Conservation (phyloP, 2,113 vertebrate genomes). For the Garra rufa region DNA sequence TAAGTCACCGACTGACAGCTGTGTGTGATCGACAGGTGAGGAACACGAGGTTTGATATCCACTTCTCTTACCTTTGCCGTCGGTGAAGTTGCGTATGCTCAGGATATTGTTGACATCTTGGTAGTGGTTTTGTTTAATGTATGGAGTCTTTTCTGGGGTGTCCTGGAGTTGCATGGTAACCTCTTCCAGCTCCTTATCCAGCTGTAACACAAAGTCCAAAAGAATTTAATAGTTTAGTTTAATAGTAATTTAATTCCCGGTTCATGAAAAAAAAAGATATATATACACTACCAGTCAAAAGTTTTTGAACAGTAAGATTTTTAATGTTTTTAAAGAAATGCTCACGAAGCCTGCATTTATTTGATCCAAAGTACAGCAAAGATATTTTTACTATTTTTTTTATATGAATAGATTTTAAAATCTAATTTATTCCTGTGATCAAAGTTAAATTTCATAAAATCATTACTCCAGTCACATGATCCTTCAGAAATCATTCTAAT, state of each 20-base stretch:
- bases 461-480: too few species aligned
- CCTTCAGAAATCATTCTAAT: too few species aligned
- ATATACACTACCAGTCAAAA: too few species aligned
- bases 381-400: too few species aligned
- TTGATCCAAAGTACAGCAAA: too few species aligned
- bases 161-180: slow-evolving; percentile 99
- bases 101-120: slow-evolving; percentile 98
- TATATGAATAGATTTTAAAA: too few species aligned
- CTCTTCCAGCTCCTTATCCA: slow-evolving; percentile 98
- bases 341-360: too few species aligned
- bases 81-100: slow-evolving; percentile 95
- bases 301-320: too few species aligned
- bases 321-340: too few species aligned
- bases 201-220: slow-evolving; percentile 68
- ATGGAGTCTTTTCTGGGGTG: slow-evolving; percentile 98
- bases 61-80: slow-evolving; percentile 85
- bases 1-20: slow-evolving; percentile 45
- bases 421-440: too few species aligned
- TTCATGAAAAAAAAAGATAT: too few species aligned
- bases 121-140: slow-evolving; percentile 98
- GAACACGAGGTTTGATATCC: slow-evolving; percentile 48
- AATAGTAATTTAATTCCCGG: not conserved
- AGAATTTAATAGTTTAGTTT: not conserved
- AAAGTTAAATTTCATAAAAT: too few species aligned
- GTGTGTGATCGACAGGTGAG: slow-evolving; percentile 48